Conservation (phyloP, 1,140 invertebrate genomes). For the Argopecten irradians region DNA sequence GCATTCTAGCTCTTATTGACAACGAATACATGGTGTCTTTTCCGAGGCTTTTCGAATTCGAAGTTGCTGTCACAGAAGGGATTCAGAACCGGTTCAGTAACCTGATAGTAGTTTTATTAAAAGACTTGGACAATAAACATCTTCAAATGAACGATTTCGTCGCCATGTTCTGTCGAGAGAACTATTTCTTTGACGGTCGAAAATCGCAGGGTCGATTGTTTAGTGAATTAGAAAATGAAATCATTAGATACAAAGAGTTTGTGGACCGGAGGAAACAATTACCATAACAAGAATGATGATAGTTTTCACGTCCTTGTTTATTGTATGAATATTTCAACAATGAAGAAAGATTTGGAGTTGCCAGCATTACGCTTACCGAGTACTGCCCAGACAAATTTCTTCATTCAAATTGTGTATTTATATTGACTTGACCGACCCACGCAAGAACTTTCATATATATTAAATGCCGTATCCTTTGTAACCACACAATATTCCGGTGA, state of each 20-base stretch:
- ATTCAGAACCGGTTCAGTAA: background rate
- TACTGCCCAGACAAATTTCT: too few species aligned
- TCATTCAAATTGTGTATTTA: too few species aligned
- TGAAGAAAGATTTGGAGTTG: too few species aligned
- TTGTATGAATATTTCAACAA: too few species aligned
- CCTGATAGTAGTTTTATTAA: background rate
- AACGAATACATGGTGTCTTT: background rate
- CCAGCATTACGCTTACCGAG: too few species aligned
- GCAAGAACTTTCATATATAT: too few species aligned
- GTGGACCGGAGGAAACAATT: background rate
- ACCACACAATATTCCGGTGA: too few species aligned
- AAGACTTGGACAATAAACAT: background rate
- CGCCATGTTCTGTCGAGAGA: background rate
- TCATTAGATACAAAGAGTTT: background rate
- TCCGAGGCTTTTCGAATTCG: conserved; percentile 5
- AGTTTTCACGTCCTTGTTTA: too few species aligned
- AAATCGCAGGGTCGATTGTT: background rate
- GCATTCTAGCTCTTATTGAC: background rate
- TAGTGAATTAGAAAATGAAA: background rate
- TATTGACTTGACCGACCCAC: too few species aligned
- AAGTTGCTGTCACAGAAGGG: conserved; percentile 6
- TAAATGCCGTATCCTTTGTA: too few species aligned
- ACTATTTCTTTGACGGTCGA: background rate
- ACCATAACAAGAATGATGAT: too few species aligned
- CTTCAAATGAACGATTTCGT: background rate